These are phyloP conservation scores for Heliconius eleuchia DNA, from an alignment of 1,140 invertebrate genomes.

Conservation along the genomic window DNA sequence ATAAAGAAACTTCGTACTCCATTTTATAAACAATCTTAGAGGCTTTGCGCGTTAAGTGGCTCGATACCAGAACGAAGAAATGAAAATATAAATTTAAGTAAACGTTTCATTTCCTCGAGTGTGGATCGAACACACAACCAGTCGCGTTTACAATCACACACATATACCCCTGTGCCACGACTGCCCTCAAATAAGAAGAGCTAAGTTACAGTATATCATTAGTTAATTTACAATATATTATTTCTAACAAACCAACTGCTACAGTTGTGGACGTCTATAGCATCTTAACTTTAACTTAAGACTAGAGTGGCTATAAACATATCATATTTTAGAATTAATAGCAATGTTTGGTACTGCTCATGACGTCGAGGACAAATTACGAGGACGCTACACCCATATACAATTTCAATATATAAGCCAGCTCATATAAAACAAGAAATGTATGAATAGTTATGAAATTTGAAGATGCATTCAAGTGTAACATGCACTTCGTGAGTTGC, in stretches of 20 bases:
- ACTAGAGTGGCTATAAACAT: constrained; percentile 14
- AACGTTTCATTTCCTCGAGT: too few relatives aligned
- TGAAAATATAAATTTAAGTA: too few relatives aligned
- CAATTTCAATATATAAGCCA: constrained; percentile 24
- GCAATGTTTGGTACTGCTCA: constrained; percentile 19
- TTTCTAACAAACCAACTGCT: not conserved
- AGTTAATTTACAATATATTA: not conserved
- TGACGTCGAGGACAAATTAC: constrained; percentile 27
- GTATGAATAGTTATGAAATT: constrained; percentile 18
- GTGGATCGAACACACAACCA: too few relatives aligned
- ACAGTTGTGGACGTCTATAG: not conserved
- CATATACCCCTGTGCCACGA: too few relatives aligned
- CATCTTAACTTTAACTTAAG: constrained; percentile 6
- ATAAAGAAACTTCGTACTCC: too few relatives aligned
- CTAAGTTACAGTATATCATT: too few relatives aligned
- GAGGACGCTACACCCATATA: constrained; percentile 7
- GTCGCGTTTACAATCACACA: too few relatives aligned
- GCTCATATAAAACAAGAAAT: not conserved
- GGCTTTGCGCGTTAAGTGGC: too few relatives aligned
- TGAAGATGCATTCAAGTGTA: constrained; percentile 17
- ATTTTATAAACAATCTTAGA: too few relatives aligned
- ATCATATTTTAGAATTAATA: constrained; percentile 27
- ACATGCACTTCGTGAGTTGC: constrained; percentile 12
- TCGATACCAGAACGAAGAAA: too few relatives aligned
- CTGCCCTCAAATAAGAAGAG: too few relatives aligned